Base-by-base conservation (phyloP, 2,888 invertebrate species). In the Lissonota sp. region DNA sequence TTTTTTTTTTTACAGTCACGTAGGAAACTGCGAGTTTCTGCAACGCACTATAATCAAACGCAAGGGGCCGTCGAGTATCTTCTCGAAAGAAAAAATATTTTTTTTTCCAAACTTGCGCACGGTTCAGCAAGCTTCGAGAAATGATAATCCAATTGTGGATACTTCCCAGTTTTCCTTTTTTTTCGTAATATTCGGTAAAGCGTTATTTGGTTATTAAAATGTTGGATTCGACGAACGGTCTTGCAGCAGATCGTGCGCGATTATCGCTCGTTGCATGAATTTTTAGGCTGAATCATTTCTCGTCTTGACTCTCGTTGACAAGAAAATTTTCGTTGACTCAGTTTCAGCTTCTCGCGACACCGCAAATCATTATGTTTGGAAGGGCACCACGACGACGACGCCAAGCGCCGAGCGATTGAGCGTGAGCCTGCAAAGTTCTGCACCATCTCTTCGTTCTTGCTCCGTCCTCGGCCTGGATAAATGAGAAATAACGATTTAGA, bases 361-460 rank as follows among this genome's bases (percentile, higher is more conserved):
- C 97, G 91, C 97, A 98, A 90, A 98, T 98, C 98, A 99, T 98
- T 86, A 99, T 98, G 91, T 99, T 98, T n/a, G 98, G 98, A 87
- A 99, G 94, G 5, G 98, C 99, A 90, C 98, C 98, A 49, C 99
- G 95, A 83, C 98, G 94, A 91, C 97, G 96, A 70, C 98, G 95
- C 99, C 99, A 99, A 6, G 97, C 95, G 79, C 98, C 98, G 86
- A 98, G 96, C 78, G 98, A 97, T 91, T 97, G 97, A 37, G 98
- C 97, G 92, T 98, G 98, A 90, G 96, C 97, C 91, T 98, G 98
- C 71, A 99, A 93, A 88, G 97, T 97, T 16, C 96, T 95, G 92
- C 98, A 97, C 98, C 99, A 99, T 42, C 96, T 95, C 86, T 96
- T 96, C 0, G 98, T 98, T 86, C 97, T 95, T 66, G 96, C 95